Base-by-base conservation (phyloP, 2,888 invertebrate genomes). In the Scelioninae gen. 2 region DNA sequence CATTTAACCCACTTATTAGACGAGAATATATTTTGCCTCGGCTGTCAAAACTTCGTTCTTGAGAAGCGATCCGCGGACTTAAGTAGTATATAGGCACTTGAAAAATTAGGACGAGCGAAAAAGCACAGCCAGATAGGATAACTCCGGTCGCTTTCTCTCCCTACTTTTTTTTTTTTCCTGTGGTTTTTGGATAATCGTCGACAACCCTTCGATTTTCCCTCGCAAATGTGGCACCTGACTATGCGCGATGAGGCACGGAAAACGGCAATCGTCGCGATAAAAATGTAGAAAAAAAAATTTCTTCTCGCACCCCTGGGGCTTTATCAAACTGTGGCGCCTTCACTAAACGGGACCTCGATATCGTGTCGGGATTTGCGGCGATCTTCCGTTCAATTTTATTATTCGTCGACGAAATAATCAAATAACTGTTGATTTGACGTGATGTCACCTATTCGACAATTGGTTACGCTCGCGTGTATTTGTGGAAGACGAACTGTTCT, bases 1-100 rank as follows among this genome's bases (percentile, higher is more conserved):
- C 69, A 69, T 69, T 69, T 69, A 69, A 69, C 69, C 69, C 69
- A 69, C 55, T 69, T 69, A 69, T 69, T 69, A 55, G 55, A 69
- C 48, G 69, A 25, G 61, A 69, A 55, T 61, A 61, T 52, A 61
- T 69, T 69, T 69, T 48, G 61, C 61, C 61, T 61, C 28, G 19
- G 53, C 60, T 72, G 72, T 72, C 72, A 65, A 72, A 72, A 72
- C 65, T 65, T 58, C 52, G 60, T 45, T 64, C 60, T 52, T 31
- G 19, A 53, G 52, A 33, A 72, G 37, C 45, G 53, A 61, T 53
- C 28, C 45, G 52, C 58, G n/a, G 39, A 45, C 37, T 60, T 53
- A 55, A 57, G 45, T 58, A 55, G 50, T 70, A n/a, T n/a, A n/a
- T 65, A 71, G 60, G 41, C 57, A 63, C 61, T 71, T 67, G 67